These are phyloP conservation scores for Heliopora coerulea DNA, from an alignment of 92 coral and sea anemone genomes.

Conservation along the genomic window DNA sequence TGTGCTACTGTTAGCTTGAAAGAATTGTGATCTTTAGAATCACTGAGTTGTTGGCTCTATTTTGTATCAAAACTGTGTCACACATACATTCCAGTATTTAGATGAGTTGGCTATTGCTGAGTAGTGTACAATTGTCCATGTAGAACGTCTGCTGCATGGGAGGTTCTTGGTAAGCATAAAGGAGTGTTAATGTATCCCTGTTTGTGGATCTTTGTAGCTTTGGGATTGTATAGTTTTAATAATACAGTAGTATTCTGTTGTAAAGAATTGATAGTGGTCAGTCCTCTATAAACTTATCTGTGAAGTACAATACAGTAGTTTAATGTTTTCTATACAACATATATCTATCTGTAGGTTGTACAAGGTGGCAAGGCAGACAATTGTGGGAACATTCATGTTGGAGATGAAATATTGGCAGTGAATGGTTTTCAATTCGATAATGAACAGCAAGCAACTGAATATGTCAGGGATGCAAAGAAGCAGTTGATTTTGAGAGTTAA, in stretches of 20 bases:
- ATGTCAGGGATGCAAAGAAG: conserved; percentile 75
- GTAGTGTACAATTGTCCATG: no score
- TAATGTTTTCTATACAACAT: neutral
- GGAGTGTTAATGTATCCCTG: no score
- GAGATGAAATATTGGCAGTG: conserved; percentile 88
- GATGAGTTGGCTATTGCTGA: no score
- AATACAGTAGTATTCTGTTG: conserved; percentile 2
- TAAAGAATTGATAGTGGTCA: no score
- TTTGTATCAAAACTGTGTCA: neutral
- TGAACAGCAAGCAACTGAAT: conserved; percentile 85
- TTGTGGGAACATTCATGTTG: conserved; percentile 59
- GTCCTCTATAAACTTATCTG: no score
- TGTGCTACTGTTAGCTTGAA: neutral
- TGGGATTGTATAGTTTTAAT: neutral
- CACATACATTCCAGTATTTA: no score
- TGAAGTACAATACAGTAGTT: neutral
- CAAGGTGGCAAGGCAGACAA: conserved; percentile 95
- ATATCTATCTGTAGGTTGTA: conserved; percentile 56
- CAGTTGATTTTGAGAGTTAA: conserved; percentile 62
- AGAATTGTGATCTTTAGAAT: neutral
- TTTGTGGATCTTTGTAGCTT: conserved; percentile 23
- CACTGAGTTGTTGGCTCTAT: neutral
- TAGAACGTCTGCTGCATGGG: no score
- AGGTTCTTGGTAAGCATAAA: no score
- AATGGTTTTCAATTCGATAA: conserved; percentile 77